Evolutionary conservation across 1,140 invertebrate species (phyloP).

Genomic region (Pseudomyrmex pallidus): DNA sequence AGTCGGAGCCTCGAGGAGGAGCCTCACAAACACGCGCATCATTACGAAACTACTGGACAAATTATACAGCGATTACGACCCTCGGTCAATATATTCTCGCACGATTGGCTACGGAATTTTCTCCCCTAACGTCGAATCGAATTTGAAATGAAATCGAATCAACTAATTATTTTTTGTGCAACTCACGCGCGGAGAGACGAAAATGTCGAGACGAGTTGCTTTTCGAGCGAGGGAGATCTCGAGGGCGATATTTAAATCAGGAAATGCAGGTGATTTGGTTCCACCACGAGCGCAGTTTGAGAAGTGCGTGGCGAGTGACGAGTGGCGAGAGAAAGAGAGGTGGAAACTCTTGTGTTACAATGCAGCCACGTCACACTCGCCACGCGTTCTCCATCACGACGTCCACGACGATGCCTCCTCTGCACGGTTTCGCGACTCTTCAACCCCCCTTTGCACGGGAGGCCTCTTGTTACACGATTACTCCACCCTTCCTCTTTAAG

Average conservation of each 20-base stretch:
- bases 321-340: slow-evolving; percentile 52
- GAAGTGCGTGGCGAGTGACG: slow-evolving; percentile 59
- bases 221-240: background rate
- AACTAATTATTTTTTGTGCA: too few species aligned
- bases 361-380: slow-evolving; percentile 65
- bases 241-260: slow-evolving; percentile 53
- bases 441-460: slow-evolving; percentile 72
- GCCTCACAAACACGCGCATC: slow-evolving; percentile 11
- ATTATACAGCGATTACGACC: slow-evolving; percentile 14
- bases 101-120: background rate
- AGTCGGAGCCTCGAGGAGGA: background rate
- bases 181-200: too few species aligned
- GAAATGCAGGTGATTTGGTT: slow-evolving; percentile 31
- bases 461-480: slow-evolving; percentile 79
- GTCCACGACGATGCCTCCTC: slow-evolving; percentile 32
- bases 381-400: slow-evolving; percentile 4
- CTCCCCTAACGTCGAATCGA: too few species aligned
- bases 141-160: too few species aligned
- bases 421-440: slow-evolving; percentile 69
- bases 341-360: slow-evolving; percentile 76
- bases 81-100: background rate
- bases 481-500: slow-evolving; percentile 78
- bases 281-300: slow-evolving; percentile 26
- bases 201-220: too few species aligned
- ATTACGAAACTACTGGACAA: slow-evolving; percentile 29